Evolutionary conservation across 2,797 vertebrate genomes (phyloP).

Genomic region (Pseudotriccus pelzelni): DNA sequence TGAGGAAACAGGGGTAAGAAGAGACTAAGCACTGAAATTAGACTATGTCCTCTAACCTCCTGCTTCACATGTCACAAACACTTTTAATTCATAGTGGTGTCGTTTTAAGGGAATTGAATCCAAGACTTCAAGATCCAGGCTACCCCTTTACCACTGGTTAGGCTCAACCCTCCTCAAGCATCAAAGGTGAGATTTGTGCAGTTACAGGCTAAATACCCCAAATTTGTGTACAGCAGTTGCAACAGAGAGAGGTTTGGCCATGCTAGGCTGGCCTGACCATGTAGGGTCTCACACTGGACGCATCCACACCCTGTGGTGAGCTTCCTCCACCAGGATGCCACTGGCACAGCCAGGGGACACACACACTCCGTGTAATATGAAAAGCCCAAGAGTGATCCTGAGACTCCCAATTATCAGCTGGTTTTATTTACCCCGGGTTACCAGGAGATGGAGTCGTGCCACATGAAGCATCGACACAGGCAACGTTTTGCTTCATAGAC

Average conservation of each 20-base stretch:
- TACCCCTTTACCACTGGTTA: neutral
- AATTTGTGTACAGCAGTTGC: neutral
- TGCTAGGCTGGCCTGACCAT: neutral
- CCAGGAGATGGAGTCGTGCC: constrained; percentile 53
- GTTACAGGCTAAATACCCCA: neutral
- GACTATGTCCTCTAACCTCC: neutral
- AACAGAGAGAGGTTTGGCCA: neutral
- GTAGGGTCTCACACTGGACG: neutral
- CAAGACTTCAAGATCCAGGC: neutral
- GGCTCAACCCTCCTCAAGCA: neutral
- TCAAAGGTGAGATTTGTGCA: neutral
- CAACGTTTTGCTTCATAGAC: neutral
- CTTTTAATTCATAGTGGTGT: neutral
- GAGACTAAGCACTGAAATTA: neutral
- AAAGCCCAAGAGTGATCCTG: neutral
- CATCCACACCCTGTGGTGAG: neutral
- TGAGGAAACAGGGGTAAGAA: neutral
- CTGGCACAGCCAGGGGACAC: neutral
- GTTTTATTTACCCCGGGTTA: constrained; percentile 31
- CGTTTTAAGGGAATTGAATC: neutral
- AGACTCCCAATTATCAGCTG: neutral
- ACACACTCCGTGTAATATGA: fast-evolving
- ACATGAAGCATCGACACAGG: neutral
- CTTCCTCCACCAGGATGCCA: neutral
- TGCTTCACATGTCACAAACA: neutral